Conservation (phyloP, 2,113 vertebrate species). For the Speoplatyrhinus poulsoni region DNA sequence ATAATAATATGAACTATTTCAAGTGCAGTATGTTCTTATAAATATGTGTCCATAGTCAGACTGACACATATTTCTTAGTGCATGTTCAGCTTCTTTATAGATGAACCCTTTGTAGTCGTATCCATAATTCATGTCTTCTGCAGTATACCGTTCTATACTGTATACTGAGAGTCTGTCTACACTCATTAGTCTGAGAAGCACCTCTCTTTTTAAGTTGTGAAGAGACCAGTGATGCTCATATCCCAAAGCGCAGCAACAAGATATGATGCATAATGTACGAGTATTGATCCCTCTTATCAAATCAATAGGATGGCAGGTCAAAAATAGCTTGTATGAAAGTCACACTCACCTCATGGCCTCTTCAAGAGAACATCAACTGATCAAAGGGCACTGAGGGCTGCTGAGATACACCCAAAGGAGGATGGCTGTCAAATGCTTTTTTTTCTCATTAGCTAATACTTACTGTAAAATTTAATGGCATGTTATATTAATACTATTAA, state of each 20-base stretch:
- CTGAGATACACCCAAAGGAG: slow-evolving; percentile 34
- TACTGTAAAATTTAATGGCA: too few relatives aligned
- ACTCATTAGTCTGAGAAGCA: slow-evolving; percentile 54
- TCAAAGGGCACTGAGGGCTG: slow-evolving; percentile 70
- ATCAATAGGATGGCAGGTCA: slow-evolving; percentile 59
- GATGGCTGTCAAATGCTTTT: background rate
- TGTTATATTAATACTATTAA: too few relatives aligned
- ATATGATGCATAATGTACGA: slow-evolving; percentile 69
- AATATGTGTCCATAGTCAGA: slow-evolving; percentile 8
- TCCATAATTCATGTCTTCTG: slow-evolving; percentile 61
- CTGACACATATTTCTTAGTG: slow-evolving; percentile 20
- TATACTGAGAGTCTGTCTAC: slow-evolving; percentile 40
- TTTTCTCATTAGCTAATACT: background rate
- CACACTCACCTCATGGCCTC: slow-evolving; percentile 45
- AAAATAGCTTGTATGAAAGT: slow-evolving; percentile 61
- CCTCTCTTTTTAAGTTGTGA: slow-evolving; percentile 39
- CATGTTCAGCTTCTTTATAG: slow-evolving; percentile 54
- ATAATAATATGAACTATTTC: background rate
- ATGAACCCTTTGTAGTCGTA: slow-evolving; percentile 55
- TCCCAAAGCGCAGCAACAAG: slow-evolving; percentile 52
- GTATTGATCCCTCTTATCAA: slow-evolving; percentile 73
- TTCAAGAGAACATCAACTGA: slow-evolving; percentile 70
- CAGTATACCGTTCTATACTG: slow-evolving; percentile 23
- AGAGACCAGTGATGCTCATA: slow-evolving; percentile 48
- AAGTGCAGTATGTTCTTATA: background rate